Evolutionary conservation across 2,888 invertebrate species (phyloP).

Genomic region (Furcula furcula): DNA sequence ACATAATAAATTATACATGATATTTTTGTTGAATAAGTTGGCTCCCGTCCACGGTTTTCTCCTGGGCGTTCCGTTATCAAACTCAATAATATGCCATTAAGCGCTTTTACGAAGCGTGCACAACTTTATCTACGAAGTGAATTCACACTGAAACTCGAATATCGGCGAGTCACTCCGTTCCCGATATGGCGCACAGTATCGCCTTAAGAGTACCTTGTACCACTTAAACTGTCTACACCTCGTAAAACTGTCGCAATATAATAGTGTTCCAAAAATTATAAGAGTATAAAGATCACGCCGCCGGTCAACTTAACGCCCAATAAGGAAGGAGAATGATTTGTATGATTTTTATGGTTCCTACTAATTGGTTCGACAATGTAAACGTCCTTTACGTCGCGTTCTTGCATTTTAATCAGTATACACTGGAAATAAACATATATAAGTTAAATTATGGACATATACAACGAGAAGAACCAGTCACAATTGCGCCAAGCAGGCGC

Average conservation of each 20-base stretch:
- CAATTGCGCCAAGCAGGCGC: constrained; percentile 75
- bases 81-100: constrained; percentile 51
- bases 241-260: constrained; percentile 67
- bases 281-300: constrained; percentile 51
- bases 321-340: constrained; percentile 68
- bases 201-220: constrained; percentile 41
- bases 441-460: constrained; percentile 67
- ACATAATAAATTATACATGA: constrained; percentile 74
- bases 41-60: constrained; percentile 67
- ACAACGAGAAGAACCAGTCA: constrained; percentile 78
- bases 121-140: constrained; percentile 26
- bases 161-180: constrained; percentile 20
- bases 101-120: constrained; percentile 27
- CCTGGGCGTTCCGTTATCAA: constrained; percentile 56
- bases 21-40: constrained; percentile 75
- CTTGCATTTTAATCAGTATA: constrained; percentile 72
- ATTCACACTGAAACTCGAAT: constrained; percentile 19
- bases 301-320: constrained; percentile 49
- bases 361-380: constrained; percentile 75
- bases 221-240: constrained; percentile 63
- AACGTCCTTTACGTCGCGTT: constrained; percentile 63
- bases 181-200: constrained; percentile 46
- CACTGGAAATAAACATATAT: constrained; percentile 66
- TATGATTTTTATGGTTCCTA: constrained; percentile 68
- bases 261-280: constrained; percentile 54